phyloP scores from a whole-genome alignment of 2,797 vertebrate species.

The Siniperca scherzeri region DNA sequence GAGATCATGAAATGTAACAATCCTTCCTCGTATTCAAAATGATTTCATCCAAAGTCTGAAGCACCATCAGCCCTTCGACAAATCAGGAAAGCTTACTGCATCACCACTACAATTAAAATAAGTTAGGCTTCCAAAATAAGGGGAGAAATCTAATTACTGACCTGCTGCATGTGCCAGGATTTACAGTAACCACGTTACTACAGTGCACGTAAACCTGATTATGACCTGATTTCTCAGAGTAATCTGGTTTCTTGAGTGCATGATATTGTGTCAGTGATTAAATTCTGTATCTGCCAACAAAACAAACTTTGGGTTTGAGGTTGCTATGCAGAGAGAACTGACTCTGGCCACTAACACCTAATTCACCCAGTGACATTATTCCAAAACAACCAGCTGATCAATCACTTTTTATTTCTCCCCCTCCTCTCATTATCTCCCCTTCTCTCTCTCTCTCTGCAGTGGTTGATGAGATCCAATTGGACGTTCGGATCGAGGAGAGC shows the following conservation, averaged over 20 bases:
- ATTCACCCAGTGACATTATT: not conserved
- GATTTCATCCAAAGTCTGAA: too few relatives aligned
- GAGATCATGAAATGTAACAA: not conserved
- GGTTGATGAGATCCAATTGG: constrained; percentile 79
- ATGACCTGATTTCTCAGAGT: not conserved
- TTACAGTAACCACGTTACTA: not conserved
- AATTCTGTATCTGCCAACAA: not conserved
- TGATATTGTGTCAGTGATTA: not conserved
- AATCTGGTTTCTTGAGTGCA: not conserved
- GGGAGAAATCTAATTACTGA: not conserved
- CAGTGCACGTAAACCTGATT: not conserved
- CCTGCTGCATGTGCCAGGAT: not conserved
- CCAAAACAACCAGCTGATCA: not conserved
- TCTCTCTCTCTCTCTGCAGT: constrained; percentile 48
- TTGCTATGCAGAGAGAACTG: too few relatives aligned
- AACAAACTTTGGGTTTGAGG: not conserved
- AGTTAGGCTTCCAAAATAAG: too few relatives aligned
- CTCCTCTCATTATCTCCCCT: too few relatives aligned
- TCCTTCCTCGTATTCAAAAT: too few relatives aligned
- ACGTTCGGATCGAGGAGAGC: constrained; percentile 83
- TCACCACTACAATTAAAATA: not conserved
- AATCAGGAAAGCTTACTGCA: too few relatives aligned
- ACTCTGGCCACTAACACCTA: not conserved
- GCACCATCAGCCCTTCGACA: not conserved
- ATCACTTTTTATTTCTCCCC: not conserved